Base-by-base conservation (phyloP, 2,888 invertebrate species). In the Neoaliturus tenellus region DNA sequence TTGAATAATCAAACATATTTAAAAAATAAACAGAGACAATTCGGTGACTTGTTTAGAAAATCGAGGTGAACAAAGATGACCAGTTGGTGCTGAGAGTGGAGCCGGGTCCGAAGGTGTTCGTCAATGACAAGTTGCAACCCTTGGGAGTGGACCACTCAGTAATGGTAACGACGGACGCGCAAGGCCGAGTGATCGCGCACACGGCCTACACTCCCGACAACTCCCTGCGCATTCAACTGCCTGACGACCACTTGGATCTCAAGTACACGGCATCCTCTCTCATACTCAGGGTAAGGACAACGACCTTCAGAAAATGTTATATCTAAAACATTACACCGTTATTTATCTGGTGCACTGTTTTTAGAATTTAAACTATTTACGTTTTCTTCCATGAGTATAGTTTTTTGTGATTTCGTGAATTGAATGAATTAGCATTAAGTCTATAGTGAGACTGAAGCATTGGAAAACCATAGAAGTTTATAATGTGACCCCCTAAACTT, bases 1-100 rank as follows among this genome's bases (percentile, higher is more conserved):
- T n/a, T n/a, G n/a, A n/a, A n/a, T n/a, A n/a, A n/a, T n/a, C n/a
- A n/a, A n/a, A n/a, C n/a, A n/a, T n/a, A n/a, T n/a, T n/a, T n/a
- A n/a, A n/a, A n/a, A n/a, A n/a, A n/a, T n/a, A n/a, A n/a, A n/a
- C n/a, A n/a, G n/a, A n/a, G n/a, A n/a, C n/a, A n/a, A n/a, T n/a
- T n/a, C n/a, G n/a, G n/a, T n/a, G n/a, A n/a, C n/a, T n/a, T n/a
- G 31, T 33, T 6, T 41, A 78, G 78, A 51, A 28, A 48, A 23
- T 78, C 12, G 78, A 78, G 28, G 55, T 78, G n/a, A 78, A 78
- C 78, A 31, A 25, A 25, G 55, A 35, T 6, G 78, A 78, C 14
- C 20, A 31, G 10, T 12, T 20, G n/a, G 78, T 55, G 20, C 8
- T 78, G 33, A 55, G 25, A n/a, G 23, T 78, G 1, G 78, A 51